Conservation (phyloP, 2,797 vertebrate species). For the Gastrophryne carolinensis region DNA sequence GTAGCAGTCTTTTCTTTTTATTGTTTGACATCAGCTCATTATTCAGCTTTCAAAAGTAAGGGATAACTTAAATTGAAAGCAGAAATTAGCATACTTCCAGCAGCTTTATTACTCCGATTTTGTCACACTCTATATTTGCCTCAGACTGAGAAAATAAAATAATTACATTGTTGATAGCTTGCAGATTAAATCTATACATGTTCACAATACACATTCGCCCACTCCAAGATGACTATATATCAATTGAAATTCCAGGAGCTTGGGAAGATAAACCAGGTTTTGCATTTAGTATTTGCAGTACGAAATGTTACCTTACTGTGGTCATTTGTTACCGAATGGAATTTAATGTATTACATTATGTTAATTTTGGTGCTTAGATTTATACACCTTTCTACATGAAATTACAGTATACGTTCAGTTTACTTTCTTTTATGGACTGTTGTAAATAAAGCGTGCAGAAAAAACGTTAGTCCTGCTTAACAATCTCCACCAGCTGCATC, state of each 20-base stretch:
- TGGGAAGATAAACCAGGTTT: constrained; percentile 23
- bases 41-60: constrained; percentile 27
- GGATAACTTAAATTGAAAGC: constrained; percentile 34
- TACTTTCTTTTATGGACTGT: too few relatives aligned
- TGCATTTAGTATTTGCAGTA: constrained; percentile 3
- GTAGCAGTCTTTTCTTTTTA: constrained; percentile 15
- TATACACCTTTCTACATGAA: constrained; percentile 5
- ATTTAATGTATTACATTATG: constrained; percentile 16
- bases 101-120: constrained; percentile 28
- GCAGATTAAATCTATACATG: constrained; percentile 11
- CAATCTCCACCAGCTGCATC: too few relatives aligned
- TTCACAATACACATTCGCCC: neutral
- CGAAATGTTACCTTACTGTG: constrained; percentile 8
- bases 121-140: constrained; percentile 19
- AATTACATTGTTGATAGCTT: constrained; percentile 24
- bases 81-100: constrained; percentile 34
- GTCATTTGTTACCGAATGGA: constrained; percentile 30
- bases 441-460: too few relatives aligned
- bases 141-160: constrained; percentile 37
- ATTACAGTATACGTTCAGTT: neutral
- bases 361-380: constrained; percentile 15
- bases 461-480: too few relatives aligned
- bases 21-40: constrained; percentile 21
- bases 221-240: constrained; percentile 9
- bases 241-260: constrained; percentile 1